Base-by-base conservation (phyloP, 1,140 invertebrate species). In the Centruroides sculpturatus region DNA sequence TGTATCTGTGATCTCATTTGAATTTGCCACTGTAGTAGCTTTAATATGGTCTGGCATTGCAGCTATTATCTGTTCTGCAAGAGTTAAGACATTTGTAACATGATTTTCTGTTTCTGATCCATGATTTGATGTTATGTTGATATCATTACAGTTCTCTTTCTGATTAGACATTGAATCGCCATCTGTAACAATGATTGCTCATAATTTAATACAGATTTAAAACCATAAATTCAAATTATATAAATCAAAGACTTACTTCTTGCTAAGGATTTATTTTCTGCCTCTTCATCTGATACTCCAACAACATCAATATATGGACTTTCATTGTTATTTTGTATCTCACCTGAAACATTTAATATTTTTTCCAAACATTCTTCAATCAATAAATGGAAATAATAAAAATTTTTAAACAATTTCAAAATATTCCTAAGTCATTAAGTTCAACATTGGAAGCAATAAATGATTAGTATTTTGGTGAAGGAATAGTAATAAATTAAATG, bases 11-110 rank as follows among this genome's bases (percentile, higher is more conserved):
- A 59, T 47, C n/a, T 62, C 60, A n/a, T 59, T 55, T 11, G 56
- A 55, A 41, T 64, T 56, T 34, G 59, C 51, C 35, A 60, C 67
- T 50, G 61, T 64, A 50, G 58, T 63, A 71, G 87, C 86, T 82
- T 97, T 98, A 71, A 96, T 97, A 69, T 92, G 81, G 66, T 96
- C 92, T 59, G 94, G 93, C 80, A 97, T 91, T 8, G 93, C 93
- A 48, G 92, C 93, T 70, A 98, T 97, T 68, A 98, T 97, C 78
- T 97, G 91, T 73, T 96, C 92, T 55, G 94, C 94, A 69, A 98
- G 78, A 58, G 90, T 94, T 66, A 95, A 80, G 68, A 98, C 92
- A 71, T 85, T 89, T 41, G 41, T 41, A 41, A 41, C 41, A 41
- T 41, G 41, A 41, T 41, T 41, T 41, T 41, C 41, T 41, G 41